Conservation (phyloP, 2,797 vertebrate genomes). For the Mus caroli region DNA sequence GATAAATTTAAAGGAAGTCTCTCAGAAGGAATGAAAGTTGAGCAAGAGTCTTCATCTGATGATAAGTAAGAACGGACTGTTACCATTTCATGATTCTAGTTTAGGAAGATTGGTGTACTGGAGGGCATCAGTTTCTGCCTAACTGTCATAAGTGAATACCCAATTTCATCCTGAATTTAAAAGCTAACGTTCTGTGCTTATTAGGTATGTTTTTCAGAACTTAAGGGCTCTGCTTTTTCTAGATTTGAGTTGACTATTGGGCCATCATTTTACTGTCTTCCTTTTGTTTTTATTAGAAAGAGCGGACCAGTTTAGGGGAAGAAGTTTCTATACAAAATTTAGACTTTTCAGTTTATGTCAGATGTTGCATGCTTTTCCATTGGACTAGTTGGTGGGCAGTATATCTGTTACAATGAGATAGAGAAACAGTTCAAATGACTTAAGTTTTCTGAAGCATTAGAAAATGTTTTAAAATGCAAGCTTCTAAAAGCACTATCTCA, state of each 20-base stretch:
- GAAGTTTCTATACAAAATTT: background rate
- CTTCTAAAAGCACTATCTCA: background rate
- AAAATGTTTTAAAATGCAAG: background rate
- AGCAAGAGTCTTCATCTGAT: slow-evolving; percentile 96
- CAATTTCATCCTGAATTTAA: slow-evolving; percentile 6
- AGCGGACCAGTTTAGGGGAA: background rate
- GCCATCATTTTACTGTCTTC: background rate
- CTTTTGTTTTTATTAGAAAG: slow-evolving; percentile 2
- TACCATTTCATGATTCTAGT: background rate
- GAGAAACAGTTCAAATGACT: background rate
- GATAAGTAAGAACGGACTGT: slow-evolving; percentile 93
- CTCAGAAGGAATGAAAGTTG: slow-evolving; percentile 98
- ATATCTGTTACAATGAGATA: background rate
- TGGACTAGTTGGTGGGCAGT: background rate
- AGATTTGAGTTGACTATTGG: background rate
- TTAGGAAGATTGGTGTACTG: background rate
- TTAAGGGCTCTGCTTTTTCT: background rate
- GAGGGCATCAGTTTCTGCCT: slow-evolving; percentile 33
- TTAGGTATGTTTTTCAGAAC: background rate
- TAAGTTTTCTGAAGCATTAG: background rate
- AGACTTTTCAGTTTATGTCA: background rate
- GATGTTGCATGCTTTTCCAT: background rate
- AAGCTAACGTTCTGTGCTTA: background rate
- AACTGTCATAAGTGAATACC: background rate
- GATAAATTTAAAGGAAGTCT: slow-evolving; percentile 99